A percentile compares a stretch with the other conserved stretches of the same genome.
These are phyloP conservation scores for Hemibagrus guttatus DNA, from an alignment of 2,797 vertebrate genomes.

Conservation along the genomic window DNA sequence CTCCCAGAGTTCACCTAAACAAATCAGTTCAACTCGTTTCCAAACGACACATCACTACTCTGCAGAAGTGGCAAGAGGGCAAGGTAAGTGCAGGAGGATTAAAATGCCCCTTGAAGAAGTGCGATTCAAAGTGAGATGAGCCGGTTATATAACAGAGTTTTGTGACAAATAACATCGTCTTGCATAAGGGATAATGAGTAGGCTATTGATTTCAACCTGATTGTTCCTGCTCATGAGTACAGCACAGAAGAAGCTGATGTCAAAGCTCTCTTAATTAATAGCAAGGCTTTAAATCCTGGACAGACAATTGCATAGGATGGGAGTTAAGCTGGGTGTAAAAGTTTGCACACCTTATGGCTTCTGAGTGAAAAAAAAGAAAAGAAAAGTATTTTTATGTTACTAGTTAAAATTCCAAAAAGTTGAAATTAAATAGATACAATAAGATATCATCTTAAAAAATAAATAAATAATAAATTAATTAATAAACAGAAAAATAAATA, in stretches of 20 bases:
- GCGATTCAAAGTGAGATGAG: constrained; percentile 4
- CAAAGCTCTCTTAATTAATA: neutral
- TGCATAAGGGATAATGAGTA: neutral
- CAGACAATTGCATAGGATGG: neutral
- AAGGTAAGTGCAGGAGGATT: neutral
- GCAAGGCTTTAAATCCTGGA: neutral
- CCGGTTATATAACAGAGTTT: constrained; percentile 6
- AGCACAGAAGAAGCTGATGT: neutral
- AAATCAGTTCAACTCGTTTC: neutral
- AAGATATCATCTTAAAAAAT: neutral
- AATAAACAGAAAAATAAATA: no score
- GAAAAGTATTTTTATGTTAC: neutral
- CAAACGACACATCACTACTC: neutral
- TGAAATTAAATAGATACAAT: neutral
- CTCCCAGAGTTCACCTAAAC: neutral
- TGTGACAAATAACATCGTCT: constrained; percentile 8
- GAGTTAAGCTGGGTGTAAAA: neutral
- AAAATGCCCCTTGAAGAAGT: neutral
- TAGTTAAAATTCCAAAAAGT: neutral
- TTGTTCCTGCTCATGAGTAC: neutral
- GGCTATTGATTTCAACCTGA: constrained; percentile 12
- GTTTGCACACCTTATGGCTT: neutral
- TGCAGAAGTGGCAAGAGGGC: neutral
- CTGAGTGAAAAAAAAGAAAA: neutral
- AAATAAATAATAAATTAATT: neutral